Evolutionary conservation across 2,113 vertebrate species (phyloP).

Genomic region (Sciurus niger): DNA sequence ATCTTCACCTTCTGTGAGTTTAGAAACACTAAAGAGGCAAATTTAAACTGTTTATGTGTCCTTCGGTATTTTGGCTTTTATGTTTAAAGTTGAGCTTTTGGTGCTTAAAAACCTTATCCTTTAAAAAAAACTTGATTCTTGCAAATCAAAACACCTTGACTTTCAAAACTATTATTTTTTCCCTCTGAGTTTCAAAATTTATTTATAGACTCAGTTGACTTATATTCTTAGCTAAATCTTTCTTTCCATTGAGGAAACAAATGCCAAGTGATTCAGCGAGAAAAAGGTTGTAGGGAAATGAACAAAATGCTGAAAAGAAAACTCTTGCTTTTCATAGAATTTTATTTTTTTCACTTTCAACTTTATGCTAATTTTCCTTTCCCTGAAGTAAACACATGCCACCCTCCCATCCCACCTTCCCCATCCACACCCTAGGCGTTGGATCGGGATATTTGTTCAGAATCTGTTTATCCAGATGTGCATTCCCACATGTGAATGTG

Average conservation of each 20-base stretch:
- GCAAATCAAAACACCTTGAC: conserved; percentile 34
- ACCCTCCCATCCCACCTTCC: rapidly evolving
- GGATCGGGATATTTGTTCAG: not conserved
- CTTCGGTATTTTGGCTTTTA: not conserved
- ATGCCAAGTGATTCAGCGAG: not conserved
- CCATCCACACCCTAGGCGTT: not conserved
- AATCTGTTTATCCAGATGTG: not conserved
- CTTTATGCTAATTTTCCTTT: not conserved
- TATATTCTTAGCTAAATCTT: not conserved
- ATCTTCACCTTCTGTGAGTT: not conserved
- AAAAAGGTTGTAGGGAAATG: not conserved
- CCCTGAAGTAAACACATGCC: not conserved
- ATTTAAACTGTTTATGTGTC: not conserved
- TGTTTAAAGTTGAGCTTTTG: conserved; percentile 16
- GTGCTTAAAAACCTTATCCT: not conserved
- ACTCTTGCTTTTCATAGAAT: not conserved
- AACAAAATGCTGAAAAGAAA: not conserved
- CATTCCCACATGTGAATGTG: not conserved
- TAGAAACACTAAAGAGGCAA: conserved; percentile 17
- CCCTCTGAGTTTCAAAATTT: conserved; percentile 59
- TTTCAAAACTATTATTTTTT: conserved; percentile 62
- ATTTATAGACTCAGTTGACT: conserved; percentile 53
- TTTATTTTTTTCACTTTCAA: conserved; percentile 31
- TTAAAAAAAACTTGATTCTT: conserved; percentile 41
- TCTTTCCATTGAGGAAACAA: conserved; percentile 29